Base-by-base conservation (phyloP, 2,113 vertebrate species). In the Erythrocebus patas region DNA sequence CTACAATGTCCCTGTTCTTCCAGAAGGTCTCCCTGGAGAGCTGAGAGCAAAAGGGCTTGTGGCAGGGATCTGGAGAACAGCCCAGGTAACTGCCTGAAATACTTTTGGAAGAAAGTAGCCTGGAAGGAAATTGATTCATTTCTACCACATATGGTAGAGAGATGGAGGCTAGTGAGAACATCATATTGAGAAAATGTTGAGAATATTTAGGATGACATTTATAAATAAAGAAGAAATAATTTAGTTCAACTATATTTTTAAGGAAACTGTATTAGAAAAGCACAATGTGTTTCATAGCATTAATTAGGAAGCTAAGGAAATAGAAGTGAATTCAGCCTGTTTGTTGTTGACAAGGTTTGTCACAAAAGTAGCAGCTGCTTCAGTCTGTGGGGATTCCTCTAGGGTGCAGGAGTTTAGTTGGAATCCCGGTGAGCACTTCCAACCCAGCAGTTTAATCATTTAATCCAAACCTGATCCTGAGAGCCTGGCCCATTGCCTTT, bases 351-450 rank as follows among this genome's bases (percentile, higher is more conserved):
- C 22, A 84, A 59, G 64, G 20, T 86, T 95, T 85, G 52, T 20
- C 79, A 52, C 80, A 96, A 64, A 94, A 96, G 64, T 80, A 90
- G 50, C 95, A 97, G 93, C 94, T 97, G 96, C 92, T 93, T 43
- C 30, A 17, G 84, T 91, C 93, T 79, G 32, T 91, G 48, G 52
- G 81, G 75, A 94, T 82, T 73, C 30, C 94, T 93, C 55, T 59
- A 66, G 88, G 89, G 68, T 43, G 48, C 43, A 68, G 66, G 82
- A 89, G 82, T 92, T 83, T 78, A 96, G 93, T 91, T 95, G 27
- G n/a, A 75, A 78, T 96, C 97, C 92, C 96, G 91, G 52, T 11
- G 89, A 97, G 75, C 68, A 81, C 84, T 98, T 98, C 89, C 93
- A 97, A 91, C 40, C 55, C 82, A 75, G 86, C 55, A 68, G 61